phyloP scores from a whole-genome alignment of 2,888 invertebrate species.

The Horisme vitalbata region DNA sequence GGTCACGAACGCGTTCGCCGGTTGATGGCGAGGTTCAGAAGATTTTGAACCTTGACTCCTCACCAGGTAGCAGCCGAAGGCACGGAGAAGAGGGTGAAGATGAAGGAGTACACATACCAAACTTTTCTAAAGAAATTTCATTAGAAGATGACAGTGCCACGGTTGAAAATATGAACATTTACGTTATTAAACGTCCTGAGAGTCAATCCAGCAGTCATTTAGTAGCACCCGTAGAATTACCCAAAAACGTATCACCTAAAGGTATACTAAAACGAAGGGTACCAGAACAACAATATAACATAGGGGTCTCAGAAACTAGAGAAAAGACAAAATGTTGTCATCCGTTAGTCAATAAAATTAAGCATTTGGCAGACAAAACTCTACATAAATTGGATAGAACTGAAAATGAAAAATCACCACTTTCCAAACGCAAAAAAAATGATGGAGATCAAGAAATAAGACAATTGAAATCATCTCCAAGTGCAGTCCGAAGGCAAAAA shows the following conservation, averaged over 20 bases:
- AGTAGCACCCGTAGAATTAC: constrained; percentile 57
- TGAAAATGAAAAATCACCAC: constrained; percentile 69
- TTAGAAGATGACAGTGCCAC: constrained; percentile 68
- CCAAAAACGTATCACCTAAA: constrained; percentile 75
- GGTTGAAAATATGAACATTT: constrained; percentile 46
- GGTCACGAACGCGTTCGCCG: constrained; percentile 72
- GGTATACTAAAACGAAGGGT: constrained; percentile 80
- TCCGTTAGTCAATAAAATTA: constrained; percentile 85
- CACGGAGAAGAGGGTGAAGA: constrained; percentile 74
- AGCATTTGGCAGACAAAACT: constrained; percentile 84
- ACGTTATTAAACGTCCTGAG: constrained; percentile 57
- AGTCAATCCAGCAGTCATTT: constrained; percentile 55
- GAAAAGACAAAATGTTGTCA: constrained; percentile 83
- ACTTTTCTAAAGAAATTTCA: constrained; percentile 75
- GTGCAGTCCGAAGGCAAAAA: constrained; percentile 80
- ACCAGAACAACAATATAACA: constrained; percentile 65
- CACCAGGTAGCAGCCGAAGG: constrained; percentile 77
- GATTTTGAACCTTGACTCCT: constrained; percentile 74
- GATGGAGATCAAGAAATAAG: constrained; percentile 84
- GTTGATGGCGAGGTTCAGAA: constrained; percentile 62
- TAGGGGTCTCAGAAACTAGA: constrained; percentile 70
- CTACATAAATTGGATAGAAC: constrained; percentile 76
- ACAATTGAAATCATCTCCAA: constrained; percentile 84
- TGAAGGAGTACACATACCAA: constrained; percentile 74
- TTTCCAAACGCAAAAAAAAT: constrained; percentile 72